Base-by-base conservation (phyloP, 2,888 invertebrate genomes). In the Hirtodrosophila confusa region DNA sequence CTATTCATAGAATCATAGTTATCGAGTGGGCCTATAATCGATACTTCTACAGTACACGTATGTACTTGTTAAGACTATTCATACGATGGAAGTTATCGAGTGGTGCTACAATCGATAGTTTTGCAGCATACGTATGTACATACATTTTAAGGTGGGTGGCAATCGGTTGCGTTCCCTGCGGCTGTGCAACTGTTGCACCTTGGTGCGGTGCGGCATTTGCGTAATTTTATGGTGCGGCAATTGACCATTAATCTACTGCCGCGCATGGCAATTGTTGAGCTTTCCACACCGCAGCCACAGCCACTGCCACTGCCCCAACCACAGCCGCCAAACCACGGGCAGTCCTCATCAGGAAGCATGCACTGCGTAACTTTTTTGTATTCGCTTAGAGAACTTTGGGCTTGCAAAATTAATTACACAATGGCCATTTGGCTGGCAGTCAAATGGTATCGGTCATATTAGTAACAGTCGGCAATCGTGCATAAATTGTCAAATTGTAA, bases 401-500 rank as follows among this genome's bases (percentile, higher is more conserved):
- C 56, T 71, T 72, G 83, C 79, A 70, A 69, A 78, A 75, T 85
- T 87, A 87, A 87, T 83, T 86, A 84, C 85, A 82, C 87, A 83
- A 83, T 87, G 73, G 47, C 48, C 63, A 53, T 65, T 69, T 51
- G 72, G 37, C 17, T 36, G 43, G 8, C 31, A 43, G 29, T n/a
- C 9, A n/a, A 17, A 24, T 3, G 56, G 54, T 57, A 57, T 60
- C 48, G 56, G 41, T 39, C 39, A 56, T 51, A 41, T 56, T 44
- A 43, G 61, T 55, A 51, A 55, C 74, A 69, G 63, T 66, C 60
- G 66, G 58, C 80, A 80, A 86, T 88, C 87, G 86, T 86, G 89
- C 77, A 76, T 76, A 80, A 84, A 86, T 88, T 87, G 88, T 87
- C 89, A 87, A 88, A 88, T 88, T 88, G 89, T 86, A 79, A 84